Conservation (phyloP, 2,888 invertebrate species). For the Himalopsyche anomala region DNA sequence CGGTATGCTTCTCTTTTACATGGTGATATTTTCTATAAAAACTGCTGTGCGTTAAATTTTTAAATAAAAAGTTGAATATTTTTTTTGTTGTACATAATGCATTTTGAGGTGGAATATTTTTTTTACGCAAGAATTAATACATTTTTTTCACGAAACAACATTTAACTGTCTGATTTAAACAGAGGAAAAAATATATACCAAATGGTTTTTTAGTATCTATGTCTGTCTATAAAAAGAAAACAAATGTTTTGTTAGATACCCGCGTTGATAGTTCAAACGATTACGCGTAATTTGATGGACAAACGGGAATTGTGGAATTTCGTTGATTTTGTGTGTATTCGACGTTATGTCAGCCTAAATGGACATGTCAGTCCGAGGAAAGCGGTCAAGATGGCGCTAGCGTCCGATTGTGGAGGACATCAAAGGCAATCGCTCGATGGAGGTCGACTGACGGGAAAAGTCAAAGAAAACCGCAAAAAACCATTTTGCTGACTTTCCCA, state of each 20-base stretch:
- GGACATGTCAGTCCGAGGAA: neutral
- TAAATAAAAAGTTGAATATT: too few relatives aligned
- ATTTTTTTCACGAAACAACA: too few relatives aligned
- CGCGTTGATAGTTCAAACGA: constrained; percentile 35
- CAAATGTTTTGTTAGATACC: neutral
- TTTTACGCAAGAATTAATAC: too few relatives aligned
- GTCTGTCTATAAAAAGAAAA: neutral
- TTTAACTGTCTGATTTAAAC: too few relatives aligned
- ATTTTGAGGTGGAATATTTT: too few relatives aligned
- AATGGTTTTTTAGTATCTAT: too few relatives aligned
- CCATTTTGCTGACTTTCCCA: neutral
- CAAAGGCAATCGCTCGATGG: constrained; percentile 29
- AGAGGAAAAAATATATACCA: too few relatives aligned
- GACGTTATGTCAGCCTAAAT: constrained; percentile 32
- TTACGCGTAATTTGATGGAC: neutral
- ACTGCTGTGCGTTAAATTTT: too few relatives aligned
- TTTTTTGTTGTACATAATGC: too few relatives aligned
- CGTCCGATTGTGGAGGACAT: constrained; percentile 13
- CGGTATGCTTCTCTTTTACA: too few relatives aligned
- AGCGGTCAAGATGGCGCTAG: constrained; percentile 19
- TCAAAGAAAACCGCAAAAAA: constrained; percentile 28
- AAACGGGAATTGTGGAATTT: neutral
- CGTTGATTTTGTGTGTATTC: constrained; percentile 27
- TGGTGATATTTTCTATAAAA: too few relatives aligned
- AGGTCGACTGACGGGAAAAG: constrained; percentile 1